Evolutionary conservation across 1,140 invertebrate genomes (phyloP).

Genomic region (Colletes latitarsis): DNA sequence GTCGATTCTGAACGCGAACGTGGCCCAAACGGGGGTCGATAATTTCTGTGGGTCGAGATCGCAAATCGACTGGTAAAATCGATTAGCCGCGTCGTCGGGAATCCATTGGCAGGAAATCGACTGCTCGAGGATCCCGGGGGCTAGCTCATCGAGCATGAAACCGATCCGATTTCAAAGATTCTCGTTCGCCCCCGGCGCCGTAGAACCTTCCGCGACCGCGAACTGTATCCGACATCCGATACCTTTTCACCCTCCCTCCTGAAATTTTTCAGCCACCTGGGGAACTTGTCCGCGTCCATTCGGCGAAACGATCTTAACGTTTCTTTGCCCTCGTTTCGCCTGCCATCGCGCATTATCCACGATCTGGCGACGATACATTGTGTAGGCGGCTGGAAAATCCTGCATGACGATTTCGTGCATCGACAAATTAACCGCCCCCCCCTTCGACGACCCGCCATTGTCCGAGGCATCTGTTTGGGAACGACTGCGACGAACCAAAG

Average conservation of each 20-base stretch:
- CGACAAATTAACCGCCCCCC: no score
- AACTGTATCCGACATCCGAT: slow-evolving; percentile 57
- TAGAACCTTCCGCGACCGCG: slow-evolving; percentile 40
- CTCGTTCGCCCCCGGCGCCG: neutral
- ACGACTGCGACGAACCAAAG: neutral
- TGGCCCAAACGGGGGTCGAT: neutral
- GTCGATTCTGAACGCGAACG: no score
- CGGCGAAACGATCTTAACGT: slow-evolving; percentile 3
- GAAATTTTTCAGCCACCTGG: slow-evolving; percentile 39
- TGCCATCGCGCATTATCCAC: slow-evolving; percentile 6
- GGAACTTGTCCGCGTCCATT: slow-evolving; percentile 27
- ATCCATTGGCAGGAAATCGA: slow-evolving; percentile 47
- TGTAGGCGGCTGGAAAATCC: neutral
- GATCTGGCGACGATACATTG: neutral
- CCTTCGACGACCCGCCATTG: neutral
- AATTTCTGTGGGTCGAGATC: neutral
- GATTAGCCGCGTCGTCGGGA: slow-evolving; percentile 46
- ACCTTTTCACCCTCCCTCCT: slow-evolving; percentile 38
- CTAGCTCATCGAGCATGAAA: slow-evolving; percentile 49
- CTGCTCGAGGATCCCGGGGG: slow-evolving; percentile 23
- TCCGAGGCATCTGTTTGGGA: neutral
- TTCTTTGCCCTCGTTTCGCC: neutral
- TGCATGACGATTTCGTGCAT: neutral
- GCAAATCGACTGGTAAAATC: slow-evolving; percentile 61
- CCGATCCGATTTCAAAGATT: slow-evolving; percentile 55